Conservation (phyloP, 2,113 vertebrate genomes). For the Poeciliopsis occidentalis region DNA sequence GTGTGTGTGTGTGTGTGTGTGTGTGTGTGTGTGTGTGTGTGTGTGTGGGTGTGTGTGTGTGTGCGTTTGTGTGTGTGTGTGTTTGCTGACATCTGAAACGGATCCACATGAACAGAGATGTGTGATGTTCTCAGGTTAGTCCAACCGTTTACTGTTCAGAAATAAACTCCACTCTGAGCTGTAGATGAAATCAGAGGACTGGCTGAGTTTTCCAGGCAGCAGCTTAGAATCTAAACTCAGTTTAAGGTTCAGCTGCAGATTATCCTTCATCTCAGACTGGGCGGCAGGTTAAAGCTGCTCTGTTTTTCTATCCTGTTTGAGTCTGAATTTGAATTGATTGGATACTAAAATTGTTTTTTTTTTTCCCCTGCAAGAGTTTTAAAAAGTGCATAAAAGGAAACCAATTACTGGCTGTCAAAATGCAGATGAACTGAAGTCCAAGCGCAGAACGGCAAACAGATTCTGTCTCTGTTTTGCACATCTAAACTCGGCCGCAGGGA, state of each 20-base stretch:
- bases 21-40: too few species aligned
- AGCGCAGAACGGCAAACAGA: too few species aligned
- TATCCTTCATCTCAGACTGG: constrained; percentile 57
- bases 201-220: not conserved
- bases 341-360: constrained; percentile 76
- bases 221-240: not conserved
- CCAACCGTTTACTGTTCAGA: not conserved
- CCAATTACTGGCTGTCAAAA: too few species aligned
- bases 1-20: too few species aligned
- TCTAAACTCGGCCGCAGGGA: too few species aligned
- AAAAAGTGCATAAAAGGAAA: too few species aligned
- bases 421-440: too few species aligned
- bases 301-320: constrained; percentile 68
- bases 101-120: constrained; percentile 25
- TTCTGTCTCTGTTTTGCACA: too few species aligned
- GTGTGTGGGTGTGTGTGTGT: too few species aligned
- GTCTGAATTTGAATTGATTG: constrained; percentile 79
- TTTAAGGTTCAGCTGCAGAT: constrained; percentile 45
- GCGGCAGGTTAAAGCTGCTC: constrained; percentile 49
- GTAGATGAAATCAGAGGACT: constrained; percentile 9
- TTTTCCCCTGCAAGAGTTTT: too few species aligned
- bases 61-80: constrained; percentile 13
- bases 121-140: not conserved
- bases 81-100: constrained; percentile 23
- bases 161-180: not conserved